These are phyloP conservation scores for Globodera ellingtonae DNA, from an alignment of 1,140 invertebrate genomes.

Conservation along the genomic window DNA sequence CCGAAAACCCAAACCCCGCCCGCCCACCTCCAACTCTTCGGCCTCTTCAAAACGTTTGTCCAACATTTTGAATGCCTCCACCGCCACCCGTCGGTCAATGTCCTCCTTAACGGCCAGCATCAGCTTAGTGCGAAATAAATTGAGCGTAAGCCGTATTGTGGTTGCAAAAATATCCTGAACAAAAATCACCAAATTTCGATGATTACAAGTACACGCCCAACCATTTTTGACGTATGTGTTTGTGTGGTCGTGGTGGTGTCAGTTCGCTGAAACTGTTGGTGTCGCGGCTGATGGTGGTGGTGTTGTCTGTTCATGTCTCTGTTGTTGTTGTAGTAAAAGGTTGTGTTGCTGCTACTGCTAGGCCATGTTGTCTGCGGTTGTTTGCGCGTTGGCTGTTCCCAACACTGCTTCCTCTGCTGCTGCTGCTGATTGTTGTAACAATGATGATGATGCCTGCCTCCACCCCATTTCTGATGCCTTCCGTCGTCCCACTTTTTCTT, in stretches of 20 bases:
- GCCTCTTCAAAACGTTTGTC: conserved; percentile 8
- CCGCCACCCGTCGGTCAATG: conserved; percentile 21
- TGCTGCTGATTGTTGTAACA: not conserved
- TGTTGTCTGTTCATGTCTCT: not conserved
- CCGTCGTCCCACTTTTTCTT: too few relatives aligned
- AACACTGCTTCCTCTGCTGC: not conserved
- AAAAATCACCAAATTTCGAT: too few relatives aligned
- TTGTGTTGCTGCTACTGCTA: not conserved
- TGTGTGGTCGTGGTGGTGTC: too few relatives aligned
- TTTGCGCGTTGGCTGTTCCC: not conserved
- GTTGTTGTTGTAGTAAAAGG: not conserved
- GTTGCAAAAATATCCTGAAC: too few relatives aligned
- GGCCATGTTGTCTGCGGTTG: not conserved
- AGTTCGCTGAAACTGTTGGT: not conserved
- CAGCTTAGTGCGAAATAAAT: not conserved
- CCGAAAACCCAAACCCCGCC: not conserved
- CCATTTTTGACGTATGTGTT: too few relatives aligned
- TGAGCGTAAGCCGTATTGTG: too few relatives aligned
- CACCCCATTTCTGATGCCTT: too few relatives aligned
- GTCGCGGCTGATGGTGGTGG: not conserved
- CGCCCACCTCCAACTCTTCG: too few relatives aligned
- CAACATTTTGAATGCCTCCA: conserved; percentile 32
- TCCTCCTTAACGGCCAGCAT: conserved; percentile 17
- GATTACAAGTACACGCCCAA: too few relatives aligned
- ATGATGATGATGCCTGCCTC: too few relatives aligned